Evolutionary conservation across 1,140 invertebrate species (phyloP).

Genomic region (Phymastichus coffea): DNA sequence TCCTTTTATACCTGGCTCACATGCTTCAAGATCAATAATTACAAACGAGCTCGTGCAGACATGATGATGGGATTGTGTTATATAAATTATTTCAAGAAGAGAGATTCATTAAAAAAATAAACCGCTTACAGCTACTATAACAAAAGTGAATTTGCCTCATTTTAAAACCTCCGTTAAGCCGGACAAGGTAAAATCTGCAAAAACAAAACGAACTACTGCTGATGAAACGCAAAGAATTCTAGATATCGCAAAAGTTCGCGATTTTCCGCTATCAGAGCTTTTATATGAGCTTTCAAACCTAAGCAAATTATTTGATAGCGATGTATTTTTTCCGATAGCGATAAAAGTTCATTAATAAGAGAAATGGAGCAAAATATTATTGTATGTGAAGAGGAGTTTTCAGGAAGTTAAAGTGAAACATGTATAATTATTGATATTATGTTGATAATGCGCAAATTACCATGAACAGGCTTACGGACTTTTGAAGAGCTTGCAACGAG

Average conservation of each 20-base stretch:
- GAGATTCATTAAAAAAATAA: neutral
- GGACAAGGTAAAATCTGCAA: neutral
- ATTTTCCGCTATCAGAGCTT: neutral
- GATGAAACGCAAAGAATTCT: conserved; percentile 3
- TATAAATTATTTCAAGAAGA: neutral
- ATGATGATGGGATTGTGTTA: neutral
- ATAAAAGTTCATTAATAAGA: neutral
- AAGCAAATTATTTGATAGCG: conserved; percentile 1
- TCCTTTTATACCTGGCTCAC: neutral
- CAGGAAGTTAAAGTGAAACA: neutral
- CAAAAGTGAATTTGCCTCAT: neutral
- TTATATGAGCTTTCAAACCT: neutral
- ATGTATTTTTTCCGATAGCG: neutral
- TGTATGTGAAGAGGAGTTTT: neutral
- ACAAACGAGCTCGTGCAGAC: neutral
- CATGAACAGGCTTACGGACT: neutral
- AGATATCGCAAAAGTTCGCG: neutral
- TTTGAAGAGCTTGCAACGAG: neutral
- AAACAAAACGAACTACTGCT: neutral
- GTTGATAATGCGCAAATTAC: neutral
- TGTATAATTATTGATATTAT: neutral
- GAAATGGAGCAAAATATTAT: neutral
- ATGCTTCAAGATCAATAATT: neutral
- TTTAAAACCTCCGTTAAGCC: neutral
- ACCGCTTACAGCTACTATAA: neutral